Percentiles rank a stretch among this genome's conserved stretches.
Evolutionary conservation across 2,113 vertebrate species (phyloP).

Genomic region (Hydrochoerus hydrochaeris): DNA sequence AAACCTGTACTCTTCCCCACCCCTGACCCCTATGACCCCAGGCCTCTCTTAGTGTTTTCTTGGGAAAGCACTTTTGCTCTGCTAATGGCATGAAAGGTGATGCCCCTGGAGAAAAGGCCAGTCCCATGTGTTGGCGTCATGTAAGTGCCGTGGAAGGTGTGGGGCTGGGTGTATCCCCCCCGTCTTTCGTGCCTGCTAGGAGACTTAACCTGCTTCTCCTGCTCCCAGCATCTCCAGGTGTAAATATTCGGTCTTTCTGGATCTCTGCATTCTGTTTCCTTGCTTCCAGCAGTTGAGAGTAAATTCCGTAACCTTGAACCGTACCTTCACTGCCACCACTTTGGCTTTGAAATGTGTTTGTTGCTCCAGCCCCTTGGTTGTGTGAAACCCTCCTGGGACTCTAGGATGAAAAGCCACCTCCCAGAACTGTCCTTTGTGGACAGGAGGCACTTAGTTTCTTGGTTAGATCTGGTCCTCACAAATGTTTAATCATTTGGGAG

Average conservation of each 20-base stretch:
- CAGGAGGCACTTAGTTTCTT: not conserved
- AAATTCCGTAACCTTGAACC: not conserved
- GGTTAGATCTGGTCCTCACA: not conserved
- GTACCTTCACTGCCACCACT: not conserved
- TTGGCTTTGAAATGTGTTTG: not conserved
- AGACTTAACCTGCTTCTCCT: too few species aligned
- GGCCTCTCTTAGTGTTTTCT: not conserved
- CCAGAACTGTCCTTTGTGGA: not conserved
- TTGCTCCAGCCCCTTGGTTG: not conserved
- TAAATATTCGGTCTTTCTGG: not conserved
- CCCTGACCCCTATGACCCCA: not conserved
- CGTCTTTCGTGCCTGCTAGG: too few species aligned
- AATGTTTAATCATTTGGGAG: not conserved
- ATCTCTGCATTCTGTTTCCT: not conserved
- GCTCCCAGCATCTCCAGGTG: not conserved
- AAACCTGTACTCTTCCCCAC: not conserved
- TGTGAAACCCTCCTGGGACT: not conserved
- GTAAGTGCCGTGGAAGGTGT: too few species aligned
- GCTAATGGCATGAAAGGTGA: not conserved
- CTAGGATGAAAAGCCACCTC: not conserved
- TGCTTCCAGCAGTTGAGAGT: not conserved
- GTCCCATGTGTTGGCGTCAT: not conserved
- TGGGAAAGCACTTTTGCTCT: not conserved
- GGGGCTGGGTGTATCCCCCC: not conserved
- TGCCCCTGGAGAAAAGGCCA: not conserved